Evolutionary conservation across 2,797 vertebrate species (phyloP).

Genomic region (Notolepis coatsorum): DNA sequence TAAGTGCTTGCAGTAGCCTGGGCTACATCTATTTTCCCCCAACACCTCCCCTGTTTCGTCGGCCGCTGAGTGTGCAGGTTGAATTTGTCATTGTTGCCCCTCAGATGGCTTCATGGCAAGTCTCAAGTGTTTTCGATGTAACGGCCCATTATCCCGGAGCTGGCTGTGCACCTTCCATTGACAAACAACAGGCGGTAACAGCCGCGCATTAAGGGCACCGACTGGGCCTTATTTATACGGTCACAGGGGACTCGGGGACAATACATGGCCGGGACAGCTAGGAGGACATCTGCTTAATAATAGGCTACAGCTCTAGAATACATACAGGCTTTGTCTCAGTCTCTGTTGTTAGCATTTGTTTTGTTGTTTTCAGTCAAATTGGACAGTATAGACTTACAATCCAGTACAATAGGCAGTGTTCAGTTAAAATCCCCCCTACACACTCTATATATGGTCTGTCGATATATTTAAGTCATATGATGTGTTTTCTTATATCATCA

Average conservation of each 20-base stretch:
- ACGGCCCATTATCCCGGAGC: conserved; percentile 55
- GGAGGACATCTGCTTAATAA: conserved; percentile 63
- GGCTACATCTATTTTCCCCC: conserved; percentile 1
- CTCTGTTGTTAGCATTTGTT: conserved; percentile 32
- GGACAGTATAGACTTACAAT: too few species aligned
- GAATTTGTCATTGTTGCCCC: conserved; percentile 20
- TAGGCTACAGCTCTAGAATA: conserved; percentile 59
- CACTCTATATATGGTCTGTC: too few species aligned
- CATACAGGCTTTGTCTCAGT: conserved; percentile 47
- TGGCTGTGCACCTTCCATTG: conserved; percentile 63
- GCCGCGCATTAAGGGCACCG: conserved; percentile 30
- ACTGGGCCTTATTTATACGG: conserved; percentile 71
- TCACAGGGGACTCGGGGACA: conserved; percentile 63
- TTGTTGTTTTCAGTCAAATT: too few species aligned
- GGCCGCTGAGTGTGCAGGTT: background rate
- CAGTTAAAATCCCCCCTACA: too few species aligned
- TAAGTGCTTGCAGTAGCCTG: too few species aligned
- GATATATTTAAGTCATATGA: too few species aligned
- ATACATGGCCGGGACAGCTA: conserved; percentile 60
- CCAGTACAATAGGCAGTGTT: too few species aligned
- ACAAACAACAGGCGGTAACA: conserved; percentile 73
- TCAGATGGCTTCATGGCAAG: conserved; percentile 61
- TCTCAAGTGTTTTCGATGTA: conserved; percentile 70
- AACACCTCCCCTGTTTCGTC: too few species aligned
- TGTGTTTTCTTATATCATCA: too few species aligned